Evolutionary conservation across 2,888 invertebrate genomes (phyloP).

Genomic region (Napeogenes inachia): DNA sequence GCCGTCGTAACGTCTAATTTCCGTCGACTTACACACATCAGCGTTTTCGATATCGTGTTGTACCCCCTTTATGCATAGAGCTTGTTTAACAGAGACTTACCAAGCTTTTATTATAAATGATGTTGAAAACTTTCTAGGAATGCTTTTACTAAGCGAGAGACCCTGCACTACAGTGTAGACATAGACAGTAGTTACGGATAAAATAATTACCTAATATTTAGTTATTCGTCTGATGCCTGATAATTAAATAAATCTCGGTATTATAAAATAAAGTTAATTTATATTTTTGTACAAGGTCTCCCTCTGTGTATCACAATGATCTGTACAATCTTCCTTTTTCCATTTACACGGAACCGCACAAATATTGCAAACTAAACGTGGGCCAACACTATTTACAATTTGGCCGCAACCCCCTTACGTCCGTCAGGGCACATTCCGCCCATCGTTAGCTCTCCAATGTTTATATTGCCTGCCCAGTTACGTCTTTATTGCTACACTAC

Average conservation of each 20-base stretch:
- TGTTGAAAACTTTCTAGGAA: no score
- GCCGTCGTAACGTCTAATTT: constrained; percentile 77
- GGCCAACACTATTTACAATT: constrained; percentile 72
- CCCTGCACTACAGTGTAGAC: no score
- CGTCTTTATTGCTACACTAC: constrained; percentile 44
- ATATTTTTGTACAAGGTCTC: not conserved
- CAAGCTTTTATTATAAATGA: not conserved
- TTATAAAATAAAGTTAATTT: not conserved
- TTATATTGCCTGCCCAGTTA: constrained; percentile 55
- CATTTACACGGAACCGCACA: constrained; percentile 72
- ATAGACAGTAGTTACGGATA: no score
- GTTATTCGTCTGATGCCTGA: no score
- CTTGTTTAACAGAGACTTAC: constrained; percentile 32
- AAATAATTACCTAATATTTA: no score
- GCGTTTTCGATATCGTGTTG: constrained; percentile 73
- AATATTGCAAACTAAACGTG: constrained; percentile 76
- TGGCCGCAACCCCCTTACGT: constrained; percentile 52
- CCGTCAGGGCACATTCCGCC: constrained; percentile 63
- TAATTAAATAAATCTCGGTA: no score
- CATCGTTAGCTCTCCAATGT: constrained; percentile 65
- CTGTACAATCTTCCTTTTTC: constrained; percentile 59
- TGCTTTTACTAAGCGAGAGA: no score
- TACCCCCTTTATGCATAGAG: constrained; percentile 63
- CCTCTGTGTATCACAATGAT: constrained; percentile 31
- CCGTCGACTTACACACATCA: constrained; percentile 77